phyloP scores from a whole-genome alignment of 2,113 vertebrate genomes.

The Sinosuthora webbiana region DNA sequence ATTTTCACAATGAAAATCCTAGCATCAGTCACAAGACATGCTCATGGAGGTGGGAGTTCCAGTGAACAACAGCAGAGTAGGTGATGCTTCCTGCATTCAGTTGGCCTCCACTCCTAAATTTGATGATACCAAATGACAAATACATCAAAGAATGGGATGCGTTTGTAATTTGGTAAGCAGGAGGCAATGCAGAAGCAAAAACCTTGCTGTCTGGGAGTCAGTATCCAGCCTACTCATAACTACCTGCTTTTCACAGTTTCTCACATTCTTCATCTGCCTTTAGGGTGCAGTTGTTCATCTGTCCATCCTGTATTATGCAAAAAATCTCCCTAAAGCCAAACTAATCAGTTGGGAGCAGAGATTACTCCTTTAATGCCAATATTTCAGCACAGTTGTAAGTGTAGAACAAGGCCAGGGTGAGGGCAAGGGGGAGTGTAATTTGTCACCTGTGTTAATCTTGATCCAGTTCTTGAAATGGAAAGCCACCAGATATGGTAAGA shows the following conservation, averaged over 20 bases:
- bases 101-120: not conserved
- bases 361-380: not conserved
- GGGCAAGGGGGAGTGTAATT: not conserved
- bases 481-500: not conserved
- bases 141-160: not conserved
- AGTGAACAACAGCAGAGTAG: not conserved
- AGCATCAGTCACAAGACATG: fast-evolving
- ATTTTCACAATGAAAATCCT: not conserved
- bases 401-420: not conserved
- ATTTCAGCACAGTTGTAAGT: not conserved
- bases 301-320: not conserved
- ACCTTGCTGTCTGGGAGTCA: not conserved
- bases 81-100: not conserved
- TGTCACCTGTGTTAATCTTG: not conserved
- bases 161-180: not conserved
- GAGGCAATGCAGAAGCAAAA: not conserved
- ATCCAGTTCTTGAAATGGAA: not conserved
- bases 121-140: not conserved
- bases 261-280: not conserved
- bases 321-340: not conserved
- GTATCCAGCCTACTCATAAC: not conserved
- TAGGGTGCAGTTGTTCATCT: not conserved
- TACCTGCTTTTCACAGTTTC: not conserved
- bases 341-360: not conserved
- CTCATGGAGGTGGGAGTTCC: not conserved